Evolutionary conservation across 2,797 vertebrate genomes (phyloP).

Genomic region (Sebastes taczanowskii): DNA sequence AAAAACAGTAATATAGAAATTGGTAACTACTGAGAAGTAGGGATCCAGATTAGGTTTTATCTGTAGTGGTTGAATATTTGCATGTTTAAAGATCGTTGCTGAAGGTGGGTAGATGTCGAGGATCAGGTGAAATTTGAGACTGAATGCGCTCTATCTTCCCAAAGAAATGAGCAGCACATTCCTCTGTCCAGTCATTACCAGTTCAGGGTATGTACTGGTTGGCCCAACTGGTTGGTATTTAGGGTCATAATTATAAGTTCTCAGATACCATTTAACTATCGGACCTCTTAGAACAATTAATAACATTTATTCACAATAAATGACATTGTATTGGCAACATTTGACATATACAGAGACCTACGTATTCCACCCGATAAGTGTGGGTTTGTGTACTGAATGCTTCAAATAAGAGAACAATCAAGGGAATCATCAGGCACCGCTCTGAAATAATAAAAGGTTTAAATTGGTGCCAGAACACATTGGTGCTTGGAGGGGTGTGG

Average conservation of each 20-base stretch:
- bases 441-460: conserved; percentile 12
- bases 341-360: too few species aligned
- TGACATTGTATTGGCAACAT: not conserved
- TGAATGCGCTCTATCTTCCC: not conserved
- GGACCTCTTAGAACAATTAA: not conserved
- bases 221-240: not conserved
- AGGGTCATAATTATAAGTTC: not conserved
- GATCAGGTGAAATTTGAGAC: too few species aligned
- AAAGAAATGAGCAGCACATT: not conserved
- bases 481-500: not conserved
- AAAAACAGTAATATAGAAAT: not conserved
- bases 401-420: conserved; percentile 4
- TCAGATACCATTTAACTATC: not conserved
- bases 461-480: not conserved
- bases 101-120: not conserved
- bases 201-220: not conserved
- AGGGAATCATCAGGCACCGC: not conserved
- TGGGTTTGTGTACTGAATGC: not conserved
- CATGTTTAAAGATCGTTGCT: too few species aligned
- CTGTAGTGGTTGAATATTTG: not conserved
- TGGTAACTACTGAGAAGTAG: too few species aligned
- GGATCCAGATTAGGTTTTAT: not conserved
- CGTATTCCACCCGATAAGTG: not conserved
- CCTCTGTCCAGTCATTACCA: not conserved
- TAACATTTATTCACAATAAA: not conserved